Evolutionary conservation across 2,797 vertebrate species (phyloP).

Genomic region (Eulemur albifrons): DNA sequence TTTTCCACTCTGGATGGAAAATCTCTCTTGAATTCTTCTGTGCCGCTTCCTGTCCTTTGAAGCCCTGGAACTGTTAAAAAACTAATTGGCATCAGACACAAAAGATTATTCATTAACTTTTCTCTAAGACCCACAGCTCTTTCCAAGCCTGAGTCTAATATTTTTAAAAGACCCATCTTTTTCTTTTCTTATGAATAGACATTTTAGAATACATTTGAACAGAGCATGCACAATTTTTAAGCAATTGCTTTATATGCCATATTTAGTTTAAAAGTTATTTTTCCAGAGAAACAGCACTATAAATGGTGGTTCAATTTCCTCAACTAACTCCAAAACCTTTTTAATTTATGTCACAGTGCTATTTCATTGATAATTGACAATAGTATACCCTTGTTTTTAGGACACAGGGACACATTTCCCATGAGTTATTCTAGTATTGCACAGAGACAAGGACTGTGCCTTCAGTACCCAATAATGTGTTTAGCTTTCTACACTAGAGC

Average conservation of each 20-base stretch:
- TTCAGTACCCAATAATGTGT: background rate
- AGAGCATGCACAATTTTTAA: conserved; percentile 44
- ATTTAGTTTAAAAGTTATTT: conserved; percentile 66
- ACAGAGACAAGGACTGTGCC: background rate
- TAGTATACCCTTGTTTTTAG: background rate
- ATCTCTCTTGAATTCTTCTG: conserved; percentile 67
- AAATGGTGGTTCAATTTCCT: conserved; percentile 47
- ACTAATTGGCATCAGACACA: conserved; percentile 68
- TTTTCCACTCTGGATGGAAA: conserved; percentile 49
- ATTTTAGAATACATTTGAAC: conserved; percentile 58
- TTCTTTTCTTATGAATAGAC: conserved; percentile 50
- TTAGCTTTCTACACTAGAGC: conserved; percentile 24
- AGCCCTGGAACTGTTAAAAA: conserved; percentile 63
- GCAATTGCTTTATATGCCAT: conserved; percentile 40
- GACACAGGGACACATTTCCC: background rate
- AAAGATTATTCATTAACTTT: conserved; percentile 76
- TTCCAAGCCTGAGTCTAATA: conserved; percentile 61
- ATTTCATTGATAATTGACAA: conserved; percentile 38
- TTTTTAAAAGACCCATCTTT: conserved; percentile 55
- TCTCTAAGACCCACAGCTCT: conserved; percentile 46
- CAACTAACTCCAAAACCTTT: conserved; percentile 41
- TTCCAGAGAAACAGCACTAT: conserved; percentile 25
- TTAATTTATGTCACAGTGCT: conserved; percentile 10
- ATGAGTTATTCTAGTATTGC: conserved; percentile 29
- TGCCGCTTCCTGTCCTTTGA: conserved; percentile 62